Conservation (phyloP, 2,888 invertebrate species). For the Eupithecia centaureata region DNA sequence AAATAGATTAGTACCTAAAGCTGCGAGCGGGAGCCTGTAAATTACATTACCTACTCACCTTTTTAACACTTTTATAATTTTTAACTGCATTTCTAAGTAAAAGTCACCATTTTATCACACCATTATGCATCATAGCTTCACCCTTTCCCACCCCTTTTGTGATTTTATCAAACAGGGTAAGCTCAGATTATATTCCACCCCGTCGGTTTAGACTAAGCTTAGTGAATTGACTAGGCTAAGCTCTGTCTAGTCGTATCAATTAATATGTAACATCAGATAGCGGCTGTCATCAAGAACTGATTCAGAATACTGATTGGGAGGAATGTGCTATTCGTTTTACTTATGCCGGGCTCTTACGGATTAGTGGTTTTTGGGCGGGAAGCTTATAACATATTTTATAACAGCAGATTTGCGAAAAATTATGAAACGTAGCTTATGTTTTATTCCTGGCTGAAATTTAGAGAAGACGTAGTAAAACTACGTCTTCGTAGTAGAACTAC, state of each 20-base stretch:
- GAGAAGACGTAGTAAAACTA: no score
- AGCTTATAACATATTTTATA: no score
- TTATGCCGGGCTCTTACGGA: not conserved
- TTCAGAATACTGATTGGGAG: not conserved
- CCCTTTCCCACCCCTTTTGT: not conserved
- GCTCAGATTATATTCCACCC: conserved; percentile 7
- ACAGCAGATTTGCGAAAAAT: no score
- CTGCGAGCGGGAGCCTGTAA: not conserved
- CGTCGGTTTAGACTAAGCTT: conserved; percentile 6
- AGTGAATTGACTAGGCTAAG: conserved; percentile 13
- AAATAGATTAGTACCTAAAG: not conserved
- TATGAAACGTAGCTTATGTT: no score
- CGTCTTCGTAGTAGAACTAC: no score
- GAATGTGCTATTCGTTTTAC: not conserved
- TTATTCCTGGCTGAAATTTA: no score
- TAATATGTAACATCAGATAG: conserved; percentile 9
- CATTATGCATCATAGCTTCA: not conserved
- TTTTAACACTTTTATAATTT: not conserved
- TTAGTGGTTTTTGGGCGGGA: not conserved
- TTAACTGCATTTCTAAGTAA: not conserved
- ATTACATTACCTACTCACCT: not conserved
- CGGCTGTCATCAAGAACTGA: not conserved
- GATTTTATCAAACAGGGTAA: conserved; percentile 10
- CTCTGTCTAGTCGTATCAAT: conserved; percentile 10
- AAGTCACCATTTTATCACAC: not conserved